Conservation (phyloP, 2,113 vertebrate genomes). For the rabbit (Oryctolagus cuniculus) region DNA sequence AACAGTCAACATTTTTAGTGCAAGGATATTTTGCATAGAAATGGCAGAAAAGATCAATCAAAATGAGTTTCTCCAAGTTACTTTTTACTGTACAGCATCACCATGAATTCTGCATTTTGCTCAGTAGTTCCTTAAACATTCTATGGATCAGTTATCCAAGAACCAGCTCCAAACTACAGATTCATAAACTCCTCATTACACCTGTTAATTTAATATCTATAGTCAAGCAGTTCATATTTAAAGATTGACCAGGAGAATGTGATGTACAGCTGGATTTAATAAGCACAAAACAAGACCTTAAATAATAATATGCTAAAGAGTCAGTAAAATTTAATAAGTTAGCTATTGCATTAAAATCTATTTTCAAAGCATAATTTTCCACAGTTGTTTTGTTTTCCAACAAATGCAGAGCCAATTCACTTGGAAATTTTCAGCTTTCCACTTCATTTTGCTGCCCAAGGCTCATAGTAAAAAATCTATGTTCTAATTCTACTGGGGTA, state of each 20-base stretch:
- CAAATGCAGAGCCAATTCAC: slow-evolving; percentile 35
- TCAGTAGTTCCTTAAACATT: slow-evolving; percentile 6
- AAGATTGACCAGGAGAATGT: background rate
- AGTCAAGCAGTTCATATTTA: slow-evolving; percentile 40
- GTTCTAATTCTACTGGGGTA: slow-evolving; percentile 47
- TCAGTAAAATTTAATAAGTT: background rate
- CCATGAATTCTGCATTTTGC: slow-evolving; percentile 22
- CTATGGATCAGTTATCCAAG: background rate
- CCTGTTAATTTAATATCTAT: slow-evolving; percentile 2
- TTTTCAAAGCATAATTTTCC: slow-evolving; percentile 38
- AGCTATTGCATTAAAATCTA: background rate
- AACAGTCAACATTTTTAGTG: background rate
- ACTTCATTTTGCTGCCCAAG: slow-evolving; percentile 61
- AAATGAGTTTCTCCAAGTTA: background rate
- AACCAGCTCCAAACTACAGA: slow-evolving; percentile 29
- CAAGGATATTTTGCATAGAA: background rate
- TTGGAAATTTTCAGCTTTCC: slow-evolving; percentile 62
- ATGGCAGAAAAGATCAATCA: slow-evolving; percentile 19
- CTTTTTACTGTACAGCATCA: no score
- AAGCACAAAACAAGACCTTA: background rate
- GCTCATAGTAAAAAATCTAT: slow-evolving; percentile 60
- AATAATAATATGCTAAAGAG: slow-evolving; percentile 12
- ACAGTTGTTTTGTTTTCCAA: slow-evolving; percentile 53
- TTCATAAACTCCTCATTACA: background rate
- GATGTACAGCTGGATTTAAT: background rate